Conservation (phyloP, 2,113 vertebrate genomes). For the Hyperoodon ampullatus region DNA sequence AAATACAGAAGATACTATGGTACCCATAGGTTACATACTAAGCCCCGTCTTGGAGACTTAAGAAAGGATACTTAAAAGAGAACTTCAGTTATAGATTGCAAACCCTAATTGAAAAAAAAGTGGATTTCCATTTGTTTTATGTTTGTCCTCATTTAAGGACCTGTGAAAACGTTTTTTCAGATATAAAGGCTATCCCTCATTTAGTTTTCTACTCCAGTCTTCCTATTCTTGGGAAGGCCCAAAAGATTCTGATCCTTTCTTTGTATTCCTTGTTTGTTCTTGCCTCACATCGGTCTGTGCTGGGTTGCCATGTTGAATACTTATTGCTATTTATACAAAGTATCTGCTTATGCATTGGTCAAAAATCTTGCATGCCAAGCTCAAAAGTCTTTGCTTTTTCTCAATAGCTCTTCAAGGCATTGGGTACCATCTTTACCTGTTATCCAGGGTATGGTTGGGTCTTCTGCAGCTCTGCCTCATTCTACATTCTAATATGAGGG, state of each 20-base stretch:
- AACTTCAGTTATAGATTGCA: not conserved
- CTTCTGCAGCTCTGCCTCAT: not conserved
- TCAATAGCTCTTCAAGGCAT: not conserved
- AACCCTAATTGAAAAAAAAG: not conserved
- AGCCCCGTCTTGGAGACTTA: not conserved
- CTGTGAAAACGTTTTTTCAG: not conserved
- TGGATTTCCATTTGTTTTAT: not conserved
- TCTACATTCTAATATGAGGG: not conserved
- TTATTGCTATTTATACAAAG: not conserved
- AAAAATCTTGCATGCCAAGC: not conserved
- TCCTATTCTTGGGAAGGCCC: not conserved
- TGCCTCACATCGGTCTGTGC: not conserved
- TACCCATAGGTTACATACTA: not conserved
- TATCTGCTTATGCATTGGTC: not conserved
- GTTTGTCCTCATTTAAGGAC: not conserved
- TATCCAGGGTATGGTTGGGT: not conserved
- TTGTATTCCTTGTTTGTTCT: not conserved
- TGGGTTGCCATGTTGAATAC: not conserved
- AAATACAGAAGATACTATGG: not conserved
- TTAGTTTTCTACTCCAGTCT: not conserved
- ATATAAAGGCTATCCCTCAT: not conserved
- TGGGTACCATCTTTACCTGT: not conserved
- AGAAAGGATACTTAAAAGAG: not conserved
- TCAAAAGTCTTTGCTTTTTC: not conserved
- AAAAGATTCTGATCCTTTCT: not conserved